Base-by-base conservation (phyloP, 2,797 vertebrate genomes). In the Selene dorsalis region DNA sequence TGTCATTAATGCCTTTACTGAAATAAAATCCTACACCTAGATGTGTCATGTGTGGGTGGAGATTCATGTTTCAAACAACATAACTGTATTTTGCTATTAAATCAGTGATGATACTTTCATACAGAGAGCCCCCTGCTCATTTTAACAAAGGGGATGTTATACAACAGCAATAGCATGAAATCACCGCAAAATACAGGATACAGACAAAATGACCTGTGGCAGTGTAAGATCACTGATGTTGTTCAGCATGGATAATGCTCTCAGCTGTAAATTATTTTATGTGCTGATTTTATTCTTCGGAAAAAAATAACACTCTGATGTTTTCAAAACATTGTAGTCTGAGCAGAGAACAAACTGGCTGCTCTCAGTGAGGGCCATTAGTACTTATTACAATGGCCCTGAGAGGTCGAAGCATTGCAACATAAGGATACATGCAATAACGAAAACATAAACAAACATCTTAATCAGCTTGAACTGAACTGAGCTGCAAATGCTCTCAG, bases 71-170 rank as follows among this genome's bases (percentile, higher is more conserved):
- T 24, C 6, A 28, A 70, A 52, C n/a, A 69, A 26, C 20, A 32
- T 17, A 65, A 30, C 59, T 80, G 22, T 62, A 30, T 75, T 74
- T 60, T 20, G 22, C 30, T 4, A 28, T 79, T 72, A 3, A 22
- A 60, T 70, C 76, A 76, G n/a, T 65, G 35, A 47, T 55, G 56
- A 72, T 75, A 59, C 8, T 16, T 16, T 4, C n/a, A 35, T 32
- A n/a, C 62, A n/a, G 7, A 52, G 16, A 30, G 53, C 6, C 57
- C 16, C 22, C 20, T 69, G 41, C 56, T 69, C 47, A n/a, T 41
- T 65, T 0, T 20, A 1, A 24, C 11, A 52, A 22, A 24, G 52
- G 2, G 22, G 52, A 24, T 26, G 13, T 53, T 60, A 35, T 8
- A 35, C 9, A 35, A 35, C 32, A 50, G 14, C 35, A 70, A 22